Evolutionary conservation across 1,140 invertebrate species (phyloP).

Genomic region (Zophobas atratus): DNA sequence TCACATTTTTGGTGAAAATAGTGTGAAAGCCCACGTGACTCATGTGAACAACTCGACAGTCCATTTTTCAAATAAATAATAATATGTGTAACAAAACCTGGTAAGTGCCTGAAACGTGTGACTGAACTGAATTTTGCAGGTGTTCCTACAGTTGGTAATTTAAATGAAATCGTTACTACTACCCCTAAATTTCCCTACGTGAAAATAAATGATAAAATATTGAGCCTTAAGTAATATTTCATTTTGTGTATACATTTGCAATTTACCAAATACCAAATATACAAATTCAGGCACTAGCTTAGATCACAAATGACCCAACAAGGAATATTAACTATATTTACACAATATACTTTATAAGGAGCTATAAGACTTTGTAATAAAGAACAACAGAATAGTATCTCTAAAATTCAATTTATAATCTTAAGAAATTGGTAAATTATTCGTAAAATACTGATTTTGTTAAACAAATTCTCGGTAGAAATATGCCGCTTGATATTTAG

Average conservation of each 20-base stretch:
- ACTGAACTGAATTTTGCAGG: conserved; percentile 19
- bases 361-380: conserved; percentile 8
- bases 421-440: conserved; percentile 31
- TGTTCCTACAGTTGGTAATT: conserved; percentile 8
- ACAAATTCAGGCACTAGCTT: conserved; percentile 50
- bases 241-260: conserved; percentile 38
- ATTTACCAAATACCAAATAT: conserved; percentile 41
- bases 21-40: background rate
- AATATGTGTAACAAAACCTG: background rate
- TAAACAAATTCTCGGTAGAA: too few species aligned
- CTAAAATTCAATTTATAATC: background rate
- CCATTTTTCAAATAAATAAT: conserved; percentile 13
- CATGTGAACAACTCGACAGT: conserved; percentile 1
- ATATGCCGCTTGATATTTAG: too few species aligned
- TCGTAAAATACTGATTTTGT: background rate
- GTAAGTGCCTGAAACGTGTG: conserved; percentile 29
- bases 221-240: conserved; percentile 29
- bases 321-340: conserved; percentile 40
- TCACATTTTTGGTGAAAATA: background rate
- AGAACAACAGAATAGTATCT: background rate
- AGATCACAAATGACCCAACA: conserved; percentile 49
- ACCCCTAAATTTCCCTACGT: conserved; percentile 7
- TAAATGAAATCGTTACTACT: conserved; percentile 3
- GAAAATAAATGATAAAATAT: conserved; percentile 35
- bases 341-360: conserved; percentile 18